Conservation (phyloP, 2,888 invertebrate species). For the Dorcus hopei region DNA sequence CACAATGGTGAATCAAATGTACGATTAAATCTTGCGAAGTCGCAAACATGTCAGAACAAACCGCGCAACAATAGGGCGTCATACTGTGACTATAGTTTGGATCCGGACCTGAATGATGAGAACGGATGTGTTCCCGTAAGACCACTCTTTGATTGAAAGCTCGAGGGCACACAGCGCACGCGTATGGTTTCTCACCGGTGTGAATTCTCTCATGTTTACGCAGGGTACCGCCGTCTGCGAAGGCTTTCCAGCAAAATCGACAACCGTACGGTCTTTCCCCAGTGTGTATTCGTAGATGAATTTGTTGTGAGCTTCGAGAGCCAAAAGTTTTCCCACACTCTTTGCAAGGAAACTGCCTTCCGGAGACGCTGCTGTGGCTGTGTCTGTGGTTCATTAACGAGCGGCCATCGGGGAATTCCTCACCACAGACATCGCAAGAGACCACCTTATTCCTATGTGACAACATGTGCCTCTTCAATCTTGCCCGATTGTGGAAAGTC, state of each 20-base stretch:
- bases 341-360: slow-evolving; percentile 72
- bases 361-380: slow-evolving; percentile 53
- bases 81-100: slow-evolving; percentile 61
- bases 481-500: slow-evolving; percentile 68
- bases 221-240: slow-evolving; percentile 82
- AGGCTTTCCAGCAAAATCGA: slow-evolving; percentile 84
- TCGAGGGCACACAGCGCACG: slow-evolving; percentile 81
- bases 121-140: slow-evolving; percentile 77
- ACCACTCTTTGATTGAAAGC: slow-evolving; percentile 87
- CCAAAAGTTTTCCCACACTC: slow-evolving; percentile 86
- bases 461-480: slow-evolving; percentile 64
- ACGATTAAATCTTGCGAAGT: slow-evolving; percentile 75
- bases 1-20: slow-evolving; percentile 82
- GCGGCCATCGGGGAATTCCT: slow-evolving; percentile 68
- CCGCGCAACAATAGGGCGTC: slow-evolving; percentile 71
- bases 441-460: slow-evolving; percentile 70
- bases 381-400: slow-evolving; percentile 68
- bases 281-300: slow-evolving; percentile 82
- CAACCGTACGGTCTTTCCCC: slow-evolving; percentile 83
- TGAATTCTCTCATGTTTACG: slow-evolving; percentile 84
- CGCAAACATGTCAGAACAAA: slow-evolving; percentile 68
- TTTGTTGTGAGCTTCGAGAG: slow-evolving; percentile 80
- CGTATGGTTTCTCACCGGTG: slow-evolving; percentile 83
- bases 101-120: slow-evolving; percentile 82
- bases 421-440: slow-evolving; percentile 66